Evolutionary conservation across 2,797 vertebrate genomes (phyloP).

Genomic region (Adrianichthys oophorus): DNA sequence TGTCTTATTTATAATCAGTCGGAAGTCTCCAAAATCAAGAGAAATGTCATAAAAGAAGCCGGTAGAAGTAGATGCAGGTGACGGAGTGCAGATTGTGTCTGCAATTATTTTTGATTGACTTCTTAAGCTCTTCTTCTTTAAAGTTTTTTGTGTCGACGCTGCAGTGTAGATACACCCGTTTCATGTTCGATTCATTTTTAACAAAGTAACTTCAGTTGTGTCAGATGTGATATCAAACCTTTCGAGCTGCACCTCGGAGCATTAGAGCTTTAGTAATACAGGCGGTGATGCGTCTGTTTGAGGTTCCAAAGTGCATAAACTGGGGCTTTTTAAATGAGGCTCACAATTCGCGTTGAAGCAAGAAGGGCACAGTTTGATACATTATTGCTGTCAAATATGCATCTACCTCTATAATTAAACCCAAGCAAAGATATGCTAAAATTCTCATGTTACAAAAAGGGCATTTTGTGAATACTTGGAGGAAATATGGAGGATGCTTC

Average conservation of each 20-base stretch:
- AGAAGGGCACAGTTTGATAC: conserved; percentile 33
- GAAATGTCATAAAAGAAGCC: conserved; percentile 1
- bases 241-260: no score
- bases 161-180: conserved; percentile 6
- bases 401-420: conserved; percentile 38
- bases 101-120: conserved; percentile 23
- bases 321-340: conserved; percentile 34
- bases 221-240: not conserved
- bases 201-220: not conserved
- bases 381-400: conserved; percentile 34
- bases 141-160: not conserved
- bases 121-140: conserved; percentile 6
- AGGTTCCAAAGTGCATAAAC: conserved; percentile 19
- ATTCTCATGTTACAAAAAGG: conserved; percentile 10
- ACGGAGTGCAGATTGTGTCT: not conserved
- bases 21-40: not conserved
- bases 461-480: conserved; percentile 31
- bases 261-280: conserved; percentile 13
- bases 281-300: conserved; percentile 29
- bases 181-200: not conserved
- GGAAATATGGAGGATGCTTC: conserved; percentile 13
- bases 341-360: conserved; percentile 33
- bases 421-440: conserved; percentile 17
- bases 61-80: not conserved
- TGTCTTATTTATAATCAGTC: conserved; percentile 12